phyloP scores from a whole-genome alignment of 92 coral and sea anemone genomes.

The Desmophyllum pertusum region DNA sequence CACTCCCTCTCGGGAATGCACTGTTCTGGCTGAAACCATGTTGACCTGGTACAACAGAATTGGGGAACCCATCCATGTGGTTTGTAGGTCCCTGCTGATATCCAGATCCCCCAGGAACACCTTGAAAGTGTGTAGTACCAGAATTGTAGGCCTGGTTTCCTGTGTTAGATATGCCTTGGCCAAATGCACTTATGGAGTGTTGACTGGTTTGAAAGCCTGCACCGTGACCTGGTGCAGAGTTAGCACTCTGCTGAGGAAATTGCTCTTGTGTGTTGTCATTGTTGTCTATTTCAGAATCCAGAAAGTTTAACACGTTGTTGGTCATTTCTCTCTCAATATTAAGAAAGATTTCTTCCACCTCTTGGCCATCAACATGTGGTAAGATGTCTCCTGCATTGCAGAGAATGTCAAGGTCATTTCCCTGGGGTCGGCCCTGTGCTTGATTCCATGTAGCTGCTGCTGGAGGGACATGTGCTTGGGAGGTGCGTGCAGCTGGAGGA shows the following conservation, averaged over 20 bases:
- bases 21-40: conserved; percentile 53
- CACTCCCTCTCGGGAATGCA: conserved; percentile 62
- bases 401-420: conserved; percentile 83
- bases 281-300: conserved; percentile 38
- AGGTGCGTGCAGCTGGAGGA: conserved; percentile 14
- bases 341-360: conserved; percentile 95
- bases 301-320: conserved; percentile 49
- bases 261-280: conserved; percentile 16
- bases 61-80: conserved; percentile 54
- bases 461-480: conserved; percentile 43
- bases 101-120: conserved; percentile 22
- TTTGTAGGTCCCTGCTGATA: conserved; percentile 46
- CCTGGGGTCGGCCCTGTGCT: conserved; percentile 65
- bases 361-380: conserved; percentile 97
- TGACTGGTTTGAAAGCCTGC: conserved; percentile 56
- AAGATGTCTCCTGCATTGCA: conserved; percentile 74
- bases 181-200: conserved; percentile 43
- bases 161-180: conserved; percentile 32
- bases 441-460: conserved; percentile 61
- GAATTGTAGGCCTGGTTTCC: conserved; percentile 39
- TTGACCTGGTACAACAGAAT: conserved; percentile 43
- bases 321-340: conserved; percentile 89
- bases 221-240: conserved; percentile 53
- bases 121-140: conserved; percentile 32
- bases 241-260: conserved; percentile 44